Percentiles rank a stretch among this genome's conserved stretches.
phyloP scores from a whole-genome alignment of 2,888 invertebrate genomes.

The Hypsopygia costalis region DNA sequence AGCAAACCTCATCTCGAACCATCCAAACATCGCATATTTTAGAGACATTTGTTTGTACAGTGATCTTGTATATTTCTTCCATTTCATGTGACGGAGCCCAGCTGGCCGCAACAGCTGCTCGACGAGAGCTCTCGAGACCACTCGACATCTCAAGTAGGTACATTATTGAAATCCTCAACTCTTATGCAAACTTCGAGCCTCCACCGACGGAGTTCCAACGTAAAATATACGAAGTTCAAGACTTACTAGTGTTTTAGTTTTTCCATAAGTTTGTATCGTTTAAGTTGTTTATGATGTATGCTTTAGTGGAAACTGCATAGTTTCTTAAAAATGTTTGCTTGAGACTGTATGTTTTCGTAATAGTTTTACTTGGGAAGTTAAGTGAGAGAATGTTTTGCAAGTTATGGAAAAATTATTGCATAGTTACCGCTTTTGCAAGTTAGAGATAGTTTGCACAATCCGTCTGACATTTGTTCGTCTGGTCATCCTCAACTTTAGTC shows the following conservation, averaged over 20 bases:
- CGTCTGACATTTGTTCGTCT: too few species aligned
- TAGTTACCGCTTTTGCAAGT: too few species aligned
- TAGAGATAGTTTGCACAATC: too few species aligned
- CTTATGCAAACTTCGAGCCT: slow-evolving; percentile 28
- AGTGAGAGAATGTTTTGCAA: too few species aligned
- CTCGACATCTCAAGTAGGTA: slow-evolving; percentile 30
- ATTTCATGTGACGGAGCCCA: slow-evolving; percentile 51
- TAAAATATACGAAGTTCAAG: slow-evolving; percentile 21
- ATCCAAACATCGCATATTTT: slow-evolving; percentile 39
- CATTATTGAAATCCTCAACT: slow-evolving; percentile 24
- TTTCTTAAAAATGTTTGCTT: background rate
- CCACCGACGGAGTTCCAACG: slow-evolving; percentile 26
- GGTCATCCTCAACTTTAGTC: too few species aligned
- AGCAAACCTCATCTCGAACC: slow-evolving; percentile 45
- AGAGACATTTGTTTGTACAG: slow-evolving; percentile 58
- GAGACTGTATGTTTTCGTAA: too few species aligned
- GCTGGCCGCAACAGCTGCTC: slow-evolving; percentile 59
- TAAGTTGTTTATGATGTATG: background rate
- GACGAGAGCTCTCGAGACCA: slow-evolving; percentile 44
- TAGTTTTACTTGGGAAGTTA: too few species aligned
- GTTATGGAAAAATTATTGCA: too few species aligned
- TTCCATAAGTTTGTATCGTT: background rate
- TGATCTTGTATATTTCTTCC: slow-evolving; percentile 47
- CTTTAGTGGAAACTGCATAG: background rate
- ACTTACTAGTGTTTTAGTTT: slow-evolving; percentile 3